Evolutionary conservation across 2,113 vertebrate species (phyloP).

Genomic region (Perca schrenkii): DNA sequence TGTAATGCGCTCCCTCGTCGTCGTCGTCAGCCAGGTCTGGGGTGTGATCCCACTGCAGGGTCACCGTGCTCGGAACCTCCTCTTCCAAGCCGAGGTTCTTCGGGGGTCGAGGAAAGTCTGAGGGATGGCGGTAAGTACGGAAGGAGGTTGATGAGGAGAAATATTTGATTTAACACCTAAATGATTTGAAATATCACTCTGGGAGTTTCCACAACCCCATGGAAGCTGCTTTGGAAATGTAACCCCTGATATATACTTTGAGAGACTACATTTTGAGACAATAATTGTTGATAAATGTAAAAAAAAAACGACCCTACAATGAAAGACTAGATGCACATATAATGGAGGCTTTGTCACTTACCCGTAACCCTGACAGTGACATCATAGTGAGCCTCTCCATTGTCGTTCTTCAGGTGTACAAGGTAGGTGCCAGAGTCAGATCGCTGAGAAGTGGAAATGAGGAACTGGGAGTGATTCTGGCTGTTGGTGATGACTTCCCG

Average conservation of each 20-base stretch:
- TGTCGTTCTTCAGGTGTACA: conserved; percentile 74
- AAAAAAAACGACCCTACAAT: not conserved
- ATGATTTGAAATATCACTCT: not conserved
- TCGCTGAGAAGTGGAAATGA: conserved; percentile 71
- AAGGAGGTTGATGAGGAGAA: not conserved
- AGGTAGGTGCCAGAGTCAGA: conserved; percentile 75
- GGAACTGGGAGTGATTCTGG: conserved; percentile 78
- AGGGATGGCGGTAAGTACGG: not conserved
- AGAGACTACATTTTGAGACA: not conserved
- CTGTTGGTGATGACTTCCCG: conserved; percentile 78
- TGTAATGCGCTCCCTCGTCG: conserved; percentile 57
- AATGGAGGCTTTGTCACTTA: conserved; percentile 4
- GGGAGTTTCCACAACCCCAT: not conserved
- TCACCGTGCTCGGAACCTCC: conserved; percentile 76
- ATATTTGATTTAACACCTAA: not conserved
- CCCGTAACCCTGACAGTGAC: conserved; percentile 74
- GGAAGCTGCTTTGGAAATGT: not conserved
- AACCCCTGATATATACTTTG: not conserved
- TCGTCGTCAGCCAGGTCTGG: conserved; percentile 70
- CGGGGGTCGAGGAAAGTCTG: conserved; percentile 74
- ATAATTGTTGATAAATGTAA: not conserved
- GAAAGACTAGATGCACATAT: not conserved
- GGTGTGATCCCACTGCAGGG: conserved; percentile 81
- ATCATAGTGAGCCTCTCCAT: conserved; percentile 67
- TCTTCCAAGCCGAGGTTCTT: conserved; percentile 77